Base-by-base conservation (phyloP, 2,113 vertebrate genomes). In the Mus spicilegus region DNA sequence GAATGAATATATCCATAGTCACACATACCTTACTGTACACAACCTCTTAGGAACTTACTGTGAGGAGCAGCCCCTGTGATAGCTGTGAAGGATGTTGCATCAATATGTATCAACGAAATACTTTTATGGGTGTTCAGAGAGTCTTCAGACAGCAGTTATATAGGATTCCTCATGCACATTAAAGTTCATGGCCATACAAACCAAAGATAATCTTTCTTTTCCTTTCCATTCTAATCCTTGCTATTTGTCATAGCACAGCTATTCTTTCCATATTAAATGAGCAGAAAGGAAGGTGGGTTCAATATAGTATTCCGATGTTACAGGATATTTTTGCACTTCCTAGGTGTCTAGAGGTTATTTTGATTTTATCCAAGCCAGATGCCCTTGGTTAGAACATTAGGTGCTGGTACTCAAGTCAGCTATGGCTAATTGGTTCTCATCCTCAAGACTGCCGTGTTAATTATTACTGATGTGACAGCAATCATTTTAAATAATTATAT, bases 321-420 rank as follows among this genome's bases (percentile, higher is more conserved):
- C 9, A 99, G 98, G 94, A 99, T 99, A 98, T 99, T 99, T 94
- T 99, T 95, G 97, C 99, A 98, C 93, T 99, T 98, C 98, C 98
- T 99, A 16, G 99, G 98, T 7, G 99, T 99, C 96, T 99, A 99
- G 0, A 99, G 98, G 95, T 99, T 99, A 94, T 99, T 99, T 97
- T 99, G 99, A 98, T 99, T 99, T 97, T 99, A 99, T 98, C 98
- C 99, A 3, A 99, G 98, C 96, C 99, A 99, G 96, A 99, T 97
- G 67, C 98, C 98, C 98, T 99, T 99, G 90, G 98, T 99, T 0
- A 99, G 98, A 90, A 99, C 99, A 1, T 97, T 61, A 84, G 56
- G 98, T 99, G 98, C 97, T 99, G 99, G 96, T 99, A 98, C 92
- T 99, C 99, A 0, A 99, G 96, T 99, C 99, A 0, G 97, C 87